phyloP scores from a whole-genome alignment of 64 coral and sea anemone species.

The Porites australiensis region DNA sequence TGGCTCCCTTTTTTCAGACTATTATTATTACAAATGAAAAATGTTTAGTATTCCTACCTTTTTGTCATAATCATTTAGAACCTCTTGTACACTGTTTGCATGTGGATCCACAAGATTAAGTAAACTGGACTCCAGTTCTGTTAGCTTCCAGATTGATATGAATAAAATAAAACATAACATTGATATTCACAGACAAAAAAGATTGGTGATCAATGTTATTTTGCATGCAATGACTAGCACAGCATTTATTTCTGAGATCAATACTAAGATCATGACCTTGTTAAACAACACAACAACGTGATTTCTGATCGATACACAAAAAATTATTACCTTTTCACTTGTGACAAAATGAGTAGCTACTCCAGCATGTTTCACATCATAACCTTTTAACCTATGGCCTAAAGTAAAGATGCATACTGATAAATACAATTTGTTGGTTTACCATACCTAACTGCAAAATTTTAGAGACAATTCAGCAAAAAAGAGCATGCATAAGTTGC shows the following conservation, averaged over 20 bases:
- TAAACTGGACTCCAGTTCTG: slow-evolving; percentile 58
- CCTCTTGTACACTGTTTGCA: slow-evolving; percentile 24
- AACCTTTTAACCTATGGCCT: slow-evolving; percentile 92
- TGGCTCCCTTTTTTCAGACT: not conserved
- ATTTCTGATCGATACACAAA: no score
- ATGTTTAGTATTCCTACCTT: not conserved
- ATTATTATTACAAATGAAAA: no score
- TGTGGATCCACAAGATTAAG: slow-evolving; percentile 44
- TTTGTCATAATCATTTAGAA: slow-evolving; percentile 72
- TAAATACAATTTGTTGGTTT: no score
- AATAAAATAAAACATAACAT: not conserved
- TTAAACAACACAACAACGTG: no score
- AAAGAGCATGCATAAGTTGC: no score
- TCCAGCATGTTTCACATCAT: slow-evolving; percentile 96
- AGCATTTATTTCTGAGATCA: no score
- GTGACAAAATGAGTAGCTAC: slow-evolving; percentile 97
- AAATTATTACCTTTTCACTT: slow-evolving; percentile 74
- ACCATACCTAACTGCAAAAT: no score
- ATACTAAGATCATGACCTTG: no score
- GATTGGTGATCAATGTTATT: no score
- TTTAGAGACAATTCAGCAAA: no score
- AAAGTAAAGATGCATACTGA: not conserved
- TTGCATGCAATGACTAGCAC: no score
- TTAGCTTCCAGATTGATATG: slow-evolving; percentile 15
- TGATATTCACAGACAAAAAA: no score